A percentile compares a stretch with the other conserved stretches of the same genome.
These are phyloP conservation scores for Galagoides demidoff DNA, from an alignment of 2,797 vertebrate species.

Conservation along the genomic window DNA sequence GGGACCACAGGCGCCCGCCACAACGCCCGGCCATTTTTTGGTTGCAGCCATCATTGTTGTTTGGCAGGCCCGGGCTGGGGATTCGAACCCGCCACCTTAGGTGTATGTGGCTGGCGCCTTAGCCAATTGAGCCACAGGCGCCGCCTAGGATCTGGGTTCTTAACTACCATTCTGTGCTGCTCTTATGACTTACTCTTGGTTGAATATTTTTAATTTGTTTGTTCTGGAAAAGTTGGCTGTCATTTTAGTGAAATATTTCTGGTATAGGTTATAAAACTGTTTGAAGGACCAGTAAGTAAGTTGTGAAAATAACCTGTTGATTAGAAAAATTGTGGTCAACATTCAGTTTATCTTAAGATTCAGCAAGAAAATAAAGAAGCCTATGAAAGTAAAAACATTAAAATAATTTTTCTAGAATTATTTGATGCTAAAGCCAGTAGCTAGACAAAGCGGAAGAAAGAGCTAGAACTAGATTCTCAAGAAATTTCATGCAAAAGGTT, in stretches of 20 bases:
- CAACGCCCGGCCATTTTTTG: too few species aligned
- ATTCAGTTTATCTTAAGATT: conserved; percentile 5
- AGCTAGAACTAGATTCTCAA: conserved; percentile 13
- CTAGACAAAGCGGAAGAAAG: conserved; percentile 3
- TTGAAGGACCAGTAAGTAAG: background rate
- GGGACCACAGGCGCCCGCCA: too few species aligned
- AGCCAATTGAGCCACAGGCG: too few species aligned
- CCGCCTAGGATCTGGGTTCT: background rate
- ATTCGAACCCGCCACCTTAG: too few species aligned
- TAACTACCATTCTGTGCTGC: background rate
- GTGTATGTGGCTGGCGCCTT: too few species aligned
- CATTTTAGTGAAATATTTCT: conserved; percentile 52
- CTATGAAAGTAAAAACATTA: background rate
- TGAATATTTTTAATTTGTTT: conserved; percentile 53
- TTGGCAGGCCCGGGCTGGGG: too few species aligned
- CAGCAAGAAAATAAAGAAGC: conserved; percentile 22
- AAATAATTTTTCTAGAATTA: conserved; percentile 37
- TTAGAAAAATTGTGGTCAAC: conserved; percentile 23
- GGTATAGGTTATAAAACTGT: background rate
- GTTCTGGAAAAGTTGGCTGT: conserved; percentile 46
- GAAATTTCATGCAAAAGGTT: background rate
- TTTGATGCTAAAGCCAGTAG: background rate
- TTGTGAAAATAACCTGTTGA: conserved; percentile 33
- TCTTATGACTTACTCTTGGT: conserved; percentile 3
- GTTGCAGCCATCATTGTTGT: too few species aligned